Percentiles rank a stretch among this genome's conserved stretches.
Conservation (phyloP, 2,797 vertebrate genomes). For the Liasis olivaceus region DNA sequence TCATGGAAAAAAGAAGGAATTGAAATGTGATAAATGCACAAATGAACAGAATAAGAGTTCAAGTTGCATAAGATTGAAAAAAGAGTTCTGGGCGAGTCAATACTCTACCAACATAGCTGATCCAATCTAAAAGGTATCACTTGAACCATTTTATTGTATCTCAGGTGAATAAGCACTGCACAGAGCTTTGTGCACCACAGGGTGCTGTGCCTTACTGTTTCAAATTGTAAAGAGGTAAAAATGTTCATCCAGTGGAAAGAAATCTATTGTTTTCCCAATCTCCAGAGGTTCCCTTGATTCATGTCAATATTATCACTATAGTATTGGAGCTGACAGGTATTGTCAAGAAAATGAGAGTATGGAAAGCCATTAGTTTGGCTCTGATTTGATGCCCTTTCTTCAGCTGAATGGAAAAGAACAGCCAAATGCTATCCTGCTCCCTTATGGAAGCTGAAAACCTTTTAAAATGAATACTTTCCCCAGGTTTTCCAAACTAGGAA, state of each 20-base stretch:
- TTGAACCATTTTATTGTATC: conserved; percentile 23
- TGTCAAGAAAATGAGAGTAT: conserved; percentile 32
- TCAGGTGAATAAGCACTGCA: conserved; percentile 20
- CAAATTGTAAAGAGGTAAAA: conserved; percentile 29
- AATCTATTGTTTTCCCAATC: conserved; percentile 29
- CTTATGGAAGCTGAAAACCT: not conserved
- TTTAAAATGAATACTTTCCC: not conserved
- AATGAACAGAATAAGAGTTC: not conserved
- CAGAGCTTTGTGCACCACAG: not conserved
- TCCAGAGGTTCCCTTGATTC: conserved; percentile 24
- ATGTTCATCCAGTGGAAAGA: conserved; percentile 33
- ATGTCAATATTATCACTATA: conserved; percentile 33
- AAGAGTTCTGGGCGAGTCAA: not conserved
- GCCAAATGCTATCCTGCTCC: not conserved
- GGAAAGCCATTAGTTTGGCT: conserved; percentile 25
- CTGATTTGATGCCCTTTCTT: conserved; percentile 27
- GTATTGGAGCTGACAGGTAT: conserved; percentile 35
- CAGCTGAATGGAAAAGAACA: conserved; percentile 1
- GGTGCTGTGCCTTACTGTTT: not conserved
- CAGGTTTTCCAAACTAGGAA: conserved; percentile 11
- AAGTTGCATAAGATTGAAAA: not conserved
- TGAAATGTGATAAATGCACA: not conserved
- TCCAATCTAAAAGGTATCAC: conserved; percentile 18
- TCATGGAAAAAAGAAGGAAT: not conserved
- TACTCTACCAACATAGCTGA: not conserved